Conservation (phyloP, 2,888 invertebrate species). For the Lasiommata megera region DNA sequence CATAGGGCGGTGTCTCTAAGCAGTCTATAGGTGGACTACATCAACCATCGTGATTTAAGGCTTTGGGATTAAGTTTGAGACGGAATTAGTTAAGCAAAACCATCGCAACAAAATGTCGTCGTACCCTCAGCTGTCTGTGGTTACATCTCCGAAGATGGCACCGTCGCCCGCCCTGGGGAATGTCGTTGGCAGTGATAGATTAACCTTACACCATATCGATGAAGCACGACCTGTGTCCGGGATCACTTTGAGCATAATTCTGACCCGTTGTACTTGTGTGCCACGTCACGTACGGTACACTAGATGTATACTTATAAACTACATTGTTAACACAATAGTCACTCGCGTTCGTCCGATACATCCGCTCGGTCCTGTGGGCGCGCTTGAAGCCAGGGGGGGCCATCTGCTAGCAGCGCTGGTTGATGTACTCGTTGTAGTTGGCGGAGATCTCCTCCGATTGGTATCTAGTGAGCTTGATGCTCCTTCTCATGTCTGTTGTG, state of each 20-base stretch:
- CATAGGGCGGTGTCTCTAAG: too few relatives aligned
- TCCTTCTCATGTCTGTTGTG: constrained; percentile 92
- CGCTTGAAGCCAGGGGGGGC: constrained; percentile 26
- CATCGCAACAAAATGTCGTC: constrained; percentile 27
- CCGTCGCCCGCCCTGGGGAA: constrained; percentile 54
- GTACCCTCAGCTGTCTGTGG: constrained; percentile 36
- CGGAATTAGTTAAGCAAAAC: background rate
- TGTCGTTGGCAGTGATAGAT: constrained; percentile 68
- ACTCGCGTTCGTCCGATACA: constrained; percentile 40
- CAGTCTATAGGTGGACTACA: too few relatives aligned
- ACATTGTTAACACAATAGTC: constrained; percentile 50
- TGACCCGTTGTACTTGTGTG: constrained; percentile 45
- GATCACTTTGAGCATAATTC: constrained; percentile 66
- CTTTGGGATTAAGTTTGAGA: too few relatives aligned
- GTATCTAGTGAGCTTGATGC: constrained; percentile 97
- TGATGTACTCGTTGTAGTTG: constrained; percentile 91
- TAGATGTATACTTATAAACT: constrained; percentile 63
- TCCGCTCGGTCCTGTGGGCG: constrained; percentile 36
- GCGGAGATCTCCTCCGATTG: constrained; percentile 97
- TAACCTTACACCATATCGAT: constrained; percentile 44
- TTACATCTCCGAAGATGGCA: constrained; percentile 54
- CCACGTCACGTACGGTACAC: constrained; percentile 46
- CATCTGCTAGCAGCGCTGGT: constrained; percentile 86
- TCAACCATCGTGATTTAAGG: too few relatives aligned
- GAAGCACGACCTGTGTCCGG: constrained; percentile 39